Evolutionary conservation across 1,140 invertebrate genomes (phyloP).

Genomic region (Drosophila mojavensis): DNA sequence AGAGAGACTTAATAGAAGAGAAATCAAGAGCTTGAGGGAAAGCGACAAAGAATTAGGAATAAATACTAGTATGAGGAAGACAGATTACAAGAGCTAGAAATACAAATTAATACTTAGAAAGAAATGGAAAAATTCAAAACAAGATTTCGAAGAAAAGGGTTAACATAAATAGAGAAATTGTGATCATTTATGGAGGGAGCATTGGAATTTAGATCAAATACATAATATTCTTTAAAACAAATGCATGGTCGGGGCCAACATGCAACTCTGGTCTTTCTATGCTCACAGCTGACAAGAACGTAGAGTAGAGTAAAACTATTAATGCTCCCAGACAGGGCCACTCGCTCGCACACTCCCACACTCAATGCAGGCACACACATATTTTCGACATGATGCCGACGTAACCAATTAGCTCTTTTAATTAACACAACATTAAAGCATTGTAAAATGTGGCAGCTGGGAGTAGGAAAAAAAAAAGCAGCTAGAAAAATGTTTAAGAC

Average conservation of each 20-base stretch:
- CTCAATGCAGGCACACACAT: conserved; percentile 8
- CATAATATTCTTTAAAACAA: too few relatives aligned
- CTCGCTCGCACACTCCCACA: background rate
- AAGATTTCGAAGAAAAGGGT: too few relatives aligned
- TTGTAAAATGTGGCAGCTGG: conserved; percentile 52
- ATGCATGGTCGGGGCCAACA: too few relatives aligned
- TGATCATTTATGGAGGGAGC: too few relatives aligned
- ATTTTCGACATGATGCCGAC: background rate
- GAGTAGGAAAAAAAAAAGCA: background rate
- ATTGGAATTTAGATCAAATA: too few relatives aligned
- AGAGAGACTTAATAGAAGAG: too few relatives aligned
- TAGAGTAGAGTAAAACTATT: background rate
- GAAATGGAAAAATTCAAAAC: background rate
- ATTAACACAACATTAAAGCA: conserved; percentile 67
- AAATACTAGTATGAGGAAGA: too few relatives aligned
- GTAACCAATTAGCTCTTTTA: conserved; percentile 71
- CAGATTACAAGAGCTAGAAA: background rate
- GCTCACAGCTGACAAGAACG: background rate
- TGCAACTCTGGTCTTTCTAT: background rate
- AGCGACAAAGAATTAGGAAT: too few relatives aligned
- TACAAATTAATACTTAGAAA: background rate
- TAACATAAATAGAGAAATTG: too few relatives aligned
- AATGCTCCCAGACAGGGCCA: background rate
- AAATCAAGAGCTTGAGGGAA: too few relatives aligned
- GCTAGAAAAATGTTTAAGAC: conserved; percentile 6